Evolutionary conservation across 2,797 vertebrate species (phyloP).

Genomic region (Microchirus variegatus): DNA sequence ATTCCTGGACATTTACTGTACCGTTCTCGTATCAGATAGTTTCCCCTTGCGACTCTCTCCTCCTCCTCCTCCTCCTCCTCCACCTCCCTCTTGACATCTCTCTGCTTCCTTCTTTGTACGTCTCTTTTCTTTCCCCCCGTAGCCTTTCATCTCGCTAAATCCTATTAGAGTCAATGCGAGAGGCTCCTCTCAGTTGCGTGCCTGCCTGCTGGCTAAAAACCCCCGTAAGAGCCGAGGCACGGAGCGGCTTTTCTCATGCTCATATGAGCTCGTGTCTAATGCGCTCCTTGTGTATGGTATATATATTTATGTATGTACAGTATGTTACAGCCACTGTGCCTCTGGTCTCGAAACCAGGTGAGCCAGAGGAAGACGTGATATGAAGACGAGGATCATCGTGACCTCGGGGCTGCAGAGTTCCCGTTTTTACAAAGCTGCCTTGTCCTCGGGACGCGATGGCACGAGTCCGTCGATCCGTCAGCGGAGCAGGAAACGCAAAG

Average conservation of each 20-base stretch:
- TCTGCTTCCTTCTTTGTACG: slow-evolving; percentile 24
- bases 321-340: slow-evolving; percentile 9
- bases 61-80: slow-evolving; percentile 6
- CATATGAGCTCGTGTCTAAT: slow-evolving; percentile 52
- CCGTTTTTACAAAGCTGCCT: slow-evolving; percentile 11
- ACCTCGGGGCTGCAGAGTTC: slow-evolving; percentile 2
- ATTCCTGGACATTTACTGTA: slow-evolving; percentile 17
- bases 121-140: slow-evolving; percentile 40
- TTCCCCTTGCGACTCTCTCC: slow-evolving; percentile 21
- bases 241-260: slow-evolving; percentile 36
- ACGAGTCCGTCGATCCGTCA: slow-evolving; percentile 12
- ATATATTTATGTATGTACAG: too few species aligned
- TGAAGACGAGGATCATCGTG: slow-evolving; percentile 12
- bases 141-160: slow-evolving; percentile 76
- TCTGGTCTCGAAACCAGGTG: slow-evolving; percentile 39
- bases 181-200: slow-evolving; percentile 53
- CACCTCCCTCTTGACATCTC: slow-evolving; percentile 14
- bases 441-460: slow-evolving; percentile 33
- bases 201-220: slow-evolving; percentile 59
- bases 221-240: slow-evolving; percentile 45
- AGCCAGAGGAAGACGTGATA: slow-evolving; percentile 24
- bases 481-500: slow-evolving; percentile 27
- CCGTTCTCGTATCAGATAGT: slow-evolving; percentile 8
- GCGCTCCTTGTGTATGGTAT: slow-evolving; percentile 25
- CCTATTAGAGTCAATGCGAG: slow-evolving; percentile 67